These are phyloP conservation scores for Typhlichthys subterraneus DNA, from an alignment of 2,797 vertebrate species.

Conservation along the genomic window DNA sequence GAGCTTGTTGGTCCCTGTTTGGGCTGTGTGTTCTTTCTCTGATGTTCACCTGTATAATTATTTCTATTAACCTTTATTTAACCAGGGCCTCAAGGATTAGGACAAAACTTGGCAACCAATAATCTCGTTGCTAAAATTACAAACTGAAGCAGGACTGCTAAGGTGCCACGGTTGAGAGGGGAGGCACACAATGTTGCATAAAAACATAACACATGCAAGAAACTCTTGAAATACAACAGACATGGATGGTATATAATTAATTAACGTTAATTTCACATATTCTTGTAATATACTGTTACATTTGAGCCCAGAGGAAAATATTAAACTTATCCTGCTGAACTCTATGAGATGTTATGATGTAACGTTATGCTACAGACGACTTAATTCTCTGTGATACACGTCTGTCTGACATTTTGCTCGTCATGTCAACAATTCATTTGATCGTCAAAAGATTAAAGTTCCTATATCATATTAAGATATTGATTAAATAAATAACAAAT, in stretches of 20 bases:
- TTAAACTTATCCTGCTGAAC: too few relatives aligned
- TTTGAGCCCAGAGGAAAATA: too few relatives aligned
- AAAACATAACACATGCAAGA: constrained; percentile 17
- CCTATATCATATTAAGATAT: too few relatives aligned
- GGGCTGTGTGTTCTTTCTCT: neutral
- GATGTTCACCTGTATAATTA: constrained; percentile 10
- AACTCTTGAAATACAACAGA: neutral
- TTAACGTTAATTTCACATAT: too few relatives aligned
- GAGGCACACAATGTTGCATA: constrained; percentile 18
- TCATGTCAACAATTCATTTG: too few relatives aligned
- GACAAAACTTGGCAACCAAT: constrained; percentile 41
- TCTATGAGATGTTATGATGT: too few relatives aligned
- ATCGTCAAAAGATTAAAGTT: too few relatives aligned
- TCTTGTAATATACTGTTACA: too few relatives aligned
- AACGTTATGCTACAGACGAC: too few relatives aligned
- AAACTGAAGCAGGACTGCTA: constrained; percentile 43
- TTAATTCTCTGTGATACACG: too few relatives aligned
- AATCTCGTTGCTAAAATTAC: constrained; percentile 47
- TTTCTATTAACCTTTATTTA: constrained; percentile 52
- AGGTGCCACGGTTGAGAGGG: constrained; percentile 29
- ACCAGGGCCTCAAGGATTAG: constrained; percentile 39
- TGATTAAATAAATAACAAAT: too few relatives aligned
- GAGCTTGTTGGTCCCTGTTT: constrained; percentile 33
- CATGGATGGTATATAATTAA: neutral
- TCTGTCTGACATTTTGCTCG: too few relatives aligned